Evolutionary conservation across 2,888 invertebrate species (phyloP), one percentile per base, ranked within the genome.

Genomic region (Euplexia lucipara): DNA sequence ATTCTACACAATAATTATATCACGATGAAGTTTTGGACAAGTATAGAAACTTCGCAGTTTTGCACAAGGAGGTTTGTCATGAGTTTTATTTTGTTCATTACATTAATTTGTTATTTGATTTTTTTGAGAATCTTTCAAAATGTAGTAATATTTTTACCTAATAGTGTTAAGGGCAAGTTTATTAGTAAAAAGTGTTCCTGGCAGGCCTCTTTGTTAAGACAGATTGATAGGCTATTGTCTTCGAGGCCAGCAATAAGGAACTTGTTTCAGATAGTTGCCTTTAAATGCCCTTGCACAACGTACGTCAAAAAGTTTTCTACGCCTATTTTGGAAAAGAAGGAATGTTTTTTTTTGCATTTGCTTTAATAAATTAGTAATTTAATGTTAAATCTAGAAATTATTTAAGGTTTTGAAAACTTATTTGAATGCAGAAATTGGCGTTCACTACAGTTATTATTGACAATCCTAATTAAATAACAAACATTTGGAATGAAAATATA

Each of bases 181-280:
- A 3, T 18, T 35, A 14, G 10, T 35, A 51, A 34, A 60, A 51
- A 34, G 14, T 52, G 32, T 75, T 54, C 54, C 61, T 69, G 45
- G 75, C 57, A 39, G 44, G 22, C 42, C 39, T 44, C 26, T 42
- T 8, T 30, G 52, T 48, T 35, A 37, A 39, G 51, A 75, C 51
- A 56, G 62, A 71, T 71, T 69, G 62, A 71, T 71, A 75, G 75
- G 35, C 75, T 44, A 69, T 71, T 71, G 75, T 71, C 56, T 71
- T 69, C 69, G 18, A 57, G 52, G 52, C 47, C 47, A 30, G 61
- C 54, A 69, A 69, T 75, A 75, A 62, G 70, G 62, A 71, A 75
- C 71, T 51, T 69, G 75, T 69, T 71, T 42, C 41, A 22, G 41
- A 60, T 45, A 52, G 51, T 69, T 56, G n/a, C 34, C 12, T 61